These are phyloP conservation scores for Capitella teleta DNA, from an alignment of 1,140 invertebrate genomes.

Conservation along the genomic window DNA sequence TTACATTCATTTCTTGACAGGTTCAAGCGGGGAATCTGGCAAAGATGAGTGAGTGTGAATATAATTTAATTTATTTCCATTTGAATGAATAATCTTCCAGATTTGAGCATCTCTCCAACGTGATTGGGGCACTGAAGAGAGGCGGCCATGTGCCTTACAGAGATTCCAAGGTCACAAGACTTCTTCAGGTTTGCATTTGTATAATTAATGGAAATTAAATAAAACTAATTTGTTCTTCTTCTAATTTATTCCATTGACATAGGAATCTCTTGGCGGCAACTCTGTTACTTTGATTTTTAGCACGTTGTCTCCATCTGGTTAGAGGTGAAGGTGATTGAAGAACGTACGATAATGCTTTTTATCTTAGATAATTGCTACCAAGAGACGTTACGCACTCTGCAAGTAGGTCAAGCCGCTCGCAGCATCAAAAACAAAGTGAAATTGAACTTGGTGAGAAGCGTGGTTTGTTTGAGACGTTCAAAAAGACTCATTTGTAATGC, in stretches of 20 bases:
- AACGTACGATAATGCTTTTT: neutral
- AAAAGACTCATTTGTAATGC: conserved; percentile 3
- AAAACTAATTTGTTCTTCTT: neutral
- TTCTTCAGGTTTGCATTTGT: conserved; percentile 46
- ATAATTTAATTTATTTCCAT: no score
- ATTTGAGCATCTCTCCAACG: no score
- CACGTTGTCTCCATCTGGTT: conserved; percentile 74
- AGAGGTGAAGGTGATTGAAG: conserved; percentile 5
- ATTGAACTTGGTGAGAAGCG: conserved; percentile 39
- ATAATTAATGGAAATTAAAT: neutral
- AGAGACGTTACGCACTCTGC: conserved; percentile 92
- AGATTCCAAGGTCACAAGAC: conserved; percentile 41
- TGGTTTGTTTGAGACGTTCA: neutral
- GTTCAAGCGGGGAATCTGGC: no score
- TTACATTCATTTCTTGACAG: no score
- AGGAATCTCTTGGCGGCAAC: conserved; percentile 80
- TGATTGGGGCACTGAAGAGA: conserved; percentile 37
- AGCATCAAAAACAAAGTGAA: conserved; percentile 93
- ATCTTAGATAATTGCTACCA: conserved; percentile 77
- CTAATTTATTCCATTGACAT: neutral
- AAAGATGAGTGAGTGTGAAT: no score
- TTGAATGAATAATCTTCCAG: no score
- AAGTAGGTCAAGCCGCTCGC: conserved; percentile 86
- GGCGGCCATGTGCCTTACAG: conserved; percentile 41
- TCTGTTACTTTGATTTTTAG: conserved; percentile 84